phyloP scores from a whole-genome alignment of 30 jellyfish, hydroid and myxozoan genomes.

The Turritopsis rubra region DNA sequence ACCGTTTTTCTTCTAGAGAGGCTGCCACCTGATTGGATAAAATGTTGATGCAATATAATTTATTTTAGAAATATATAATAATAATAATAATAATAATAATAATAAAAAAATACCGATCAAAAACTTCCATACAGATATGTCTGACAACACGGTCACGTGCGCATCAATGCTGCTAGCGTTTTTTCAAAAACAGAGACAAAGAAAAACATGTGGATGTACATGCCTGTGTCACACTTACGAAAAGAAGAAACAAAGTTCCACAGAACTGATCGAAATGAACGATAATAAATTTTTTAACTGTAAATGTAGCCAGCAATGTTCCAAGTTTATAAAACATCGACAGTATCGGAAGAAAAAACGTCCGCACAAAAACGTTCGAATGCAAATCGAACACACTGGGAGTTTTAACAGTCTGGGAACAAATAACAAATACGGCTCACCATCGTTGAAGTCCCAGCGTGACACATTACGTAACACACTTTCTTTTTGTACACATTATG shows the following conservation, averaged over 20 bases:
- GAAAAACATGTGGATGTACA: slow-evolving; percentile 17
- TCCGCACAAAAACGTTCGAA: slow-evolving; percentile 7
- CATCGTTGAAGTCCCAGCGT: slow-evolving; percentile 2
- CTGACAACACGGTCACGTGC: slow-evolving; percentile 24
- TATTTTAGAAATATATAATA: no score
- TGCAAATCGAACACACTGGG: slow-evolving; percentile 29
- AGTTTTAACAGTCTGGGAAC: slow-evolving; percentile 20
- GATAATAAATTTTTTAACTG: slow-evolving; percentile 33
- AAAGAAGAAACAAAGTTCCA: slow-evolving; percentile 7
- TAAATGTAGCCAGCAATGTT: slow-evolving; percentile 28
- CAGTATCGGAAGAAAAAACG: neutral
- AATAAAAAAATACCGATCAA: neutral
- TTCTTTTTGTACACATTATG: slow-evolving; percentile 19
- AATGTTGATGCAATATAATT: no score
- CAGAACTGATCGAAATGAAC: slow-evolving; percentile 26
- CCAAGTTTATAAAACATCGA: neutral
- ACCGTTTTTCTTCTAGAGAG: no score
- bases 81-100: no score
- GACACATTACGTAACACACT: slow-evolving; percentile 24
- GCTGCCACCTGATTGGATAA: no score
- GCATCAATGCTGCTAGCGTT: slow-evolving; percentile 22
- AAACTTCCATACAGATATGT: neutral
- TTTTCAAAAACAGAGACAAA: slow-evolving; percentile 24
- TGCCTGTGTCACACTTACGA: slow-evolving; percentile 32
- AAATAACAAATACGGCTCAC: slow-evolving; percentile 8